Evolutionary conservation across 1,140 invertebrate species (phyloP), one percentile per base, ranked within the genome.

Genomic region (Epicauta chinensis): DNA sequence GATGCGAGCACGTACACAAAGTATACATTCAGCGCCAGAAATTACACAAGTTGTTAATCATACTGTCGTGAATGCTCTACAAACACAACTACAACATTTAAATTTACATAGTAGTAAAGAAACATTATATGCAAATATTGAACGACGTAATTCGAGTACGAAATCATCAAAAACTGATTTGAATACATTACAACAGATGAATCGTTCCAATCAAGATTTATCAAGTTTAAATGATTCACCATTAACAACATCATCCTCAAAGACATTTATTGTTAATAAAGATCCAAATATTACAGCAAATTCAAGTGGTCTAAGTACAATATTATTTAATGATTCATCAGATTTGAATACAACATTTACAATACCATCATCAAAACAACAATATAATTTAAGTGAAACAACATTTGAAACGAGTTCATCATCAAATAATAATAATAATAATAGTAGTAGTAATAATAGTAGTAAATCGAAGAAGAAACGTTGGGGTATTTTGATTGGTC

Each of bases 11-110:
- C 67, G 81, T 15, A 78, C 82, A 3, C 79, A 82, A 37, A 84
- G 82, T 55, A 74, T 84, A 31, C 82, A 83, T 32, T 81, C 81
- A 0, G 80, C 82, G 0, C 79, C 82, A 6, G 81, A 82, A 49
- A 77, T 81, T n/a, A 72, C 54, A 43, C 64, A 64, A 45, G 60
- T 61, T 4, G 38, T 67, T 2, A 65, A 63, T 46, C 61, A 61
- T 40, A 46, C 56, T 5, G 40, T 65, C n/a, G 55, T 64, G 2
- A 68, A 66, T 48, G 56, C 60, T n/a, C 31, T 68, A 9, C 58
- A 64, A 53, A 48, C 54, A 7, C 60, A 64, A 35, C 39, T 60
- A 4, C 62, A 63, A 48, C 51, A 62, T 17, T 40, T 57, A 7
- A 50, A 30, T 38, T 45, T 53, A 30, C 53, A 53, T 37, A 49